Base-by-base conservation (phyloP, 2,797 vertebrate species). In the Erpetoichthys calabaricus region DNA sequence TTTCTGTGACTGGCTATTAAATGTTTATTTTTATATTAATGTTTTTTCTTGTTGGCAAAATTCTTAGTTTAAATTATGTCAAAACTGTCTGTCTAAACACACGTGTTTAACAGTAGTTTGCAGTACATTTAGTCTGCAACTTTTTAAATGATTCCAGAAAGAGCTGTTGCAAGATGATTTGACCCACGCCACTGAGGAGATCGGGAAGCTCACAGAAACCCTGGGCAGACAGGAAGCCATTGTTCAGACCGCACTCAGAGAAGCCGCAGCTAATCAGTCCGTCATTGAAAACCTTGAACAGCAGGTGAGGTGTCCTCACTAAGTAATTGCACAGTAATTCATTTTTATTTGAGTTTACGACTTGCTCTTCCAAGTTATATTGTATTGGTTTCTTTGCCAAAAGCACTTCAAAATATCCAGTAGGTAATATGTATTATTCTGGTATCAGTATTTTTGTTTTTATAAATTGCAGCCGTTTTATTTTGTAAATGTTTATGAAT, bases 81-180 rank as follows among this genome's bases (percentile, higher is more conserved):
- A n/a, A n/a, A n/a, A n/a, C n/a, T n/a, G n/a, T n/a, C n/a, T n/a
- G n/a, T n/a, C n/a, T n/a, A n/a, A n/a, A n/a, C n/a, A n/a, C n/a
- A n/a, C n/a, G n/a, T n/a, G n/a, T n/a, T n/a, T n/a, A n/a, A n/a
- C n/a, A n/a, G n/a, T n/a, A n/a, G n/a, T n/a, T n/a, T n/a, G n/a
- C n/a, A n/a, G n/a, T n/a, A n/a, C n/a, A n/a, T n/a, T n/a, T n/a
- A n/a, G n/a, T n/a, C n/a, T n/a, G n/a, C n/a, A n/a, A n/a, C n/a
- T n/a, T 25, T 25, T 25, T 25, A 25, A 25, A 25, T 25, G 25
- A 25, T 25, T 25, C 25, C 45, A 98, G 94, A 83, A 83, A 56
- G 92, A 96, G 54, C 80, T 97, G 65, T 73, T 98, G 63, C 88
- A 87, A 60, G 94, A 98, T 25, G 92, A 97, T 56, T 56, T 98